phyloP scores from a whole-genome alignment of 2,797 vertebrate species.

The Rhodeus uyekii region DNA sequence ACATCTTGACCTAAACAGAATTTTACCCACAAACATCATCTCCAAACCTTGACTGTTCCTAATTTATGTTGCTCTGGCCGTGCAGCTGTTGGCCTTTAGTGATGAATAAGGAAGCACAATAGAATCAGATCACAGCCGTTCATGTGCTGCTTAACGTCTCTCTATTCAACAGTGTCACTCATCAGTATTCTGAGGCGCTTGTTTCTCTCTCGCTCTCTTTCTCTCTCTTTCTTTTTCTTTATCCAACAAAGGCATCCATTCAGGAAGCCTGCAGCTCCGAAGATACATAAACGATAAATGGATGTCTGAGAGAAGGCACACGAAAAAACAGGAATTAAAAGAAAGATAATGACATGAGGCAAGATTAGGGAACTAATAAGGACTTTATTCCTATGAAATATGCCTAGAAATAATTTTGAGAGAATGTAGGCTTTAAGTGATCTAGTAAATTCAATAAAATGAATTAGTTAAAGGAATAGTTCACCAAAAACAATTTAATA shows the following conservation, averaged over 20 bases:
- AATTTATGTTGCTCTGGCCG: constrained; percentile 14
- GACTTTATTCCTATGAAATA: not conserved
- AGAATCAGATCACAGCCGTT: constrained; percentile 14
- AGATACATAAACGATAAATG: constrained; percentile 3
- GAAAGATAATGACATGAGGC: not conserved
- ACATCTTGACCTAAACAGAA: not conserved
- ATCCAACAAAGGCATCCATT: constrained; percentile 46
- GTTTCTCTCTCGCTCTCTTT: constrained; percentile 22
- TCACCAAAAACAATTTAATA: not conserved
- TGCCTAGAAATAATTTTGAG: not conserved
- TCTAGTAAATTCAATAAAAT: not conserved
- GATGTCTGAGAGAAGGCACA: constrained; percentile 9
- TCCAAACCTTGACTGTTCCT: not conserved
- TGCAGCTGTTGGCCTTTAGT: constrained; percentile 13
- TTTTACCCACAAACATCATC: not conserved
- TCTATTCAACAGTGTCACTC: constrained; percentile 35
- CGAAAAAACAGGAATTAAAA: not conserved
- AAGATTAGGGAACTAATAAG: not conserved
- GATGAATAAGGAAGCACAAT: constrained; percentile 23
- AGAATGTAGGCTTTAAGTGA: not conserved
- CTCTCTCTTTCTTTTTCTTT: not conserved
- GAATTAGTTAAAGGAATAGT: not conserved
- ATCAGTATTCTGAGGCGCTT: constrained; percentile 51
- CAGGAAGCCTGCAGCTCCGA: constrained; percentile 25
- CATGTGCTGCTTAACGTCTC: constrained; percentile 19